Conservation (phyloP, 2,797 vertebrate species). For the Sciurus vulgaris region DNA sequence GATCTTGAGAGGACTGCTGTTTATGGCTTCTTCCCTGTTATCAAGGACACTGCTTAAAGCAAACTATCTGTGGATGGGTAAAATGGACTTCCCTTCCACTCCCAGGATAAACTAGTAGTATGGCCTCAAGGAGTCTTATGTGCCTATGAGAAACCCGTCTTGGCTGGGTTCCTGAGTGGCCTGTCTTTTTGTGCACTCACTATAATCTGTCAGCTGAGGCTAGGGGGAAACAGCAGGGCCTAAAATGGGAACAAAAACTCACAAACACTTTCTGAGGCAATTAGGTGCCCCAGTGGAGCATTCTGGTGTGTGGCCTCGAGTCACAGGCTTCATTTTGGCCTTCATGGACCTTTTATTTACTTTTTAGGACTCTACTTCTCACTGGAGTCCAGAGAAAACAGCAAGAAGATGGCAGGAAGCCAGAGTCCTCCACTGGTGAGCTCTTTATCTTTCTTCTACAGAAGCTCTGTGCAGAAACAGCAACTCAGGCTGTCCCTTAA, state of each 20-base stretch:
- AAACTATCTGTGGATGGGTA: neutral
- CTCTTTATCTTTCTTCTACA: conserved; percentile 85
- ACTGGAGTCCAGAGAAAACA: conserved; percentile 73
- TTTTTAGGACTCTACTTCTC: conserved; percentile 74
- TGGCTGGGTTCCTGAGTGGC: conserved; percentile 14
- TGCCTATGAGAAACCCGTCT: conserved; percentile 36
- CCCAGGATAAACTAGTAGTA: neutral
- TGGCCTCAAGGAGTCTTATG: neutral
- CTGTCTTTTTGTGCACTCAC: conserved; percentile 43
- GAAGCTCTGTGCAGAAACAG: conserved; percentile 76
- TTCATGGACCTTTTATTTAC: conserved; percentile 74
- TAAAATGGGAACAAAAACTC: conserved; percentile 57
- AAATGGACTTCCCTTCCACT: neutral
- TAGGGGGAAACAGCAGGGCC: conserved; percentile 24
- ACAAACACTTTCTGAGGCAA: conserved; percentile 71
- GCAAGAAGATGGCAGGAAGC: conserved; percentile 80
- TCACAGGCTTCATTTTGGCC: conserved; percentile 54
- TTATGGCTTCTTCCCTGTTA: neutral
- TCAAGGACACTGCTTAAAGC: conserved; percentile 52
- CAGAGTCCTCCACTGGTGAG: conserved; percentile 74
- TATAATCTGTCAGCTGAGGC: conserved; percentile 59
- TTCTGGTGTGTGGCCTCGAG: conserved; percentile 68
- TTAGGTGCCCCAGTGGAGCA: conserved; percentile 52
- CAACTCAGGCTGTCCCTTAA: conserved; percentile 82
- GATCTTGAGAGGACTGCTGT: neutral